These are phyloP conservation scores for Henricia sp. DNA, from an alignment of 53 echinoderm and acorn worm genomes.

Conservation along the genomic window DNA sequence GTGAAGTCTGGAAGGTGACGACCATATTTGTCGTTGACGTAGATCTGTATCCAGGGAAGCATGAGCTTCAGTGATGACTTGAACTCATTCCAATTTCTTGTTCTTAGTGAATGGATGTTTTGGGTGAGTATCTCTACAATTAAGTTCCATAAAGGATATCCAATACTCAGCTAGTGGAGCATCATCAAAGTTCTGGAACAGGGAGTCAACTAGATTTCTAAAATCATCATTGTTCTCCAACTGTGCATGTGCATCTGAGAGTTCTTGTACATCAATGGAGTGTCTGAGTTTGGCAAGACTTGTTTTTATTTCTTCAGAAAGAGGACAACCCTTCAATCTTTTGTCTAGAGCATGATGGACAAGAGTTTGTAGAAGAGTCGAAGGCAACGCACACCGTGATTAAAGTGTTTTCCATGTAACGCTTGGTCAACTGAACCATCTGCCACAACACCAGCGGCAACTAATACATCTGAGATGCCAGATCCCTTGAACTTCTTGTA, in stretches of 20 bases:
- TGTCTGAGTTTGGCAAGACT: conserved; percentile 52
- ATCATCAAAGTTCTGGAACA: conserved; percentile 6
- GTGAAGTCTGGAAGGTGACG: conserved; percentile 28
- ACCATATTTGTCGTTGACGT: conserved; percentile 53
- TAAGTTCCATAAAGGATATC: conserved; percentile 37
- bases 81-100: conserved; percentile 27
- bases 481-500: conserved; percentile 64
- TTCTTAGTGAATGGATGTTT: conserved; percentile 39
- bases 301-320: conserved; percentile 64
- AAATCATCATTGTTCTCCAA: conserved; percentile 55
- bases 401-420: conserved; percentile 66
- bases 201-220: conserved; percentile 23
- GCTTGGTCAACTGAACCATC: conserved; percentile 73
- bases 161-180: conserved; percentile 34
- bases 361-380: conserved; percentile 41
- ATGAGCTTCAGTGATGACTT: conserved; percentile 27
- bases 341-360: no score
- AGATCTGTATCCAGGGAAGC: conserved; percentile 51
- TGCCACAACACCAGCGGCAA: conserved; percentile 72
- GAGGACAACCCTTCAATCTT: neutral
- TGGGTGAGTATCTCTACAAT: conserved; percentile 41
- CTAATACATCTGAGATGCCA: conserved; percentile 70
- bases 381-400: conserved; percentile 51
- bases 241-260: conserved; percentile 56
- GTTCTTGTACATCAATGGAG: conserved; percentile 25